A percentile compares a stretch with the other conserved stretches of the same genome.
phyloP scores from a whole-genome alignment of 2,113 vertebrate genomes.

The Brachionichthys hirsutus region DNA sequence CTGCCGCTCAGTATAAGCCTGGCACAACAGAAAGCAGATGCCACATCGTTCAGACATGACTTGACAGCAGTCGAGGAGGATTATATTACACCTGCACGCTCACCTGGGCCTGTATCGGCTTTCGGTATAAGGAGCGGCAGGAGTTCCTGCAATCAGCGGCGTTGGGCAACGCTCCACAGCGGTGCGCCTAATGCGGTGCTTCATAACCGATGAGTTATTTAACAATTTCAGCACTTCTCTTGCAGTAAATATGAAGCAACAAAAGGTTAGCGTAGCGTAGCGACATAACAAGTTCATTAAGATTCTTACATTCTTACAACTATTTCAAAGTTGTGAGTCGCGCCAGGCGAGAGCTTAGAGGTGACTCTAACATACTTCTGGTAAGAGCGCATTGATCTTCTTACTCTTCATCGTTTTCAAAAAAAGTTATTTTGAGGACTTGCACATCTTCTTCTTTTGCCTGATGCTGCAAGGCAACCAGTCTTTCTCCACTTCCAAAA shows the following conservation, averaged over 20 bases:
- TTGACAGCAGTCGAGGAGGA: slow-evolving; percentile 28
- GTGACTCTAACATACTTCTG: too few relatives aligned
- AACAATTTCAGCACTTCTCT: background rate
- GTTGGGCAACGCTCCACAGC: slow-evolving; percentile 19
- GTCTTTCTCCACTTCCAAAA: background rate
- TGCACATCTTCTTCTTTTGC: background rate
- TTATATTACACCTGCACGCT: slow-evolving; percentile 49
- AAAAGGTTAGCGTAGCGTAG: background rate
- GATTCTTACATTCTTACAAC: too few relatives aligned
- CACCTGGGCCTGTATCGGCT: background rate
- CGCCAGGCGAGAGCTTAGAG: too few relatives aligned
- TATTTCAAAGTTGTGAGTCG: too few relatives aligned
- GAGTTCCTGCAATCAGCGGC: slow-evolving; percentile 15
- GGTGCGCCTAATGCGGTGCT: background rate
- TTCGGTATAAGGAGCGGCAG: slow-evolving; percentile 18
- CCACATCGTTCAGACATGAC: slow-evolving; percentile 52
- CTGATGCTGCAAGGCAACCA: background rate
- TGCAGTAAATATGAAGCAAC: background rate
- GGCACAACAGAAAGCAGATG: slow-evolving; percentile 36
- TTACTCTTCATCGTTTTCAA: too few relatives aligned
- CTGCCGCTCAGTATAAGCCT: slow-evolving; percentile 33
- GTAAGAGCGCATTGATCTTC: background rate
- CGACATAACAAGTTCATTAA: too few relatives aligned
- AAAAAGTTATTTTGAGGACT: background rate
- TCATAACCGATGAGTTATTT: background rate